These are phyloP conservation scores for Pollenia angustigena DNA, from an alignment of 2,888 invertebrate genomes.

Conservation along the genomic window DNA sequence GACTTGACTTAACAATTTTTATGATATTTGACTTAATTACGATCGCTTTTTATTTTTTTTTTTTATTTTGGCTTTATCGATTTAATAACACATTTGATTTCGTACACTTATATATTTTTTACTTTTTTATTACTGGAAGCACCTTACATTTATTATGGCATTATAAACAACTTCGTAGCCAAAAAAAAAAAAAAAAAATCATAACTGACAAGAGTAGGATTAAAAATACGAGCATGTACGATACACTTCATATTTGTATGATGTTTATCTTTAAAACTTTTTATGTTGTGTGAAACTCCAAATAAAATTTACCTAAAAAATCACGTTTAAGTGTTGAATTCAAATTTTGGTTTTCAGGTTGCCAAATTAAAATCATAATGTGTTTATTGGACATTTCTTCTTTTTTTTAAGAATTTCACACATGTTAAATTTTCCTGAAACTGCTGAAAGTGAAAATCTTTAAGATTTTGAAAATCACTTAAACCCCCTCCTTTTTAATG, in stretches of 20 bases:
- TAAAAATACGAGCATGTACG: neutral
- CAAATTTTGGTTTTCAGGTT: no score
- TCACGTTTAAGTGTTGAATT: neutral
- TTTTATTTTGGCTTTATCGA: neutral
- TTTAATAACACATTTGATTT: conserved; percentile 49
- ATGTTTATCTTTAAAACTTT: conserved; percentile 29
- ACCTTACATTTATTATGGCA: conserved; percentile 63
- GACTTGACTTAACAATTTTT: conserved; percentile 51
- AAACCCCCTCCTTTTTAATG: conserved; percentile 7
- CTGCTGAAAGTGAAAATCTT: conserved; percentile 15
- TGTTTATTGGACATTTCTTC: no score
- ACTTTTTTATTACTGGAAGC: conserved; percentile 42
- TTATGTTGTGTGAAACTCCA: conserved; percentile 8
- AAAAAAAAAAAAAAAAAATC: conserved; percentile 1
- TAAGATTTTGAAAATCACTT: neutral
- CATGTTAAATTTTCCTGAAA: neutral
- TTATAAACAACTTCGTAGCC: conserved; percentile 48
- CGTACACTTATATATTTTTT: conserved; percentile 53
- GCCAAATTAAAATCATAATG: no score
- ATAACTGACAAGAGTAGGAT: conserved; percentile 56
- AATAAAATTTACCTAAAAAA: neutral
- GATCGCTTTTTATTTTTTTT: conserved; percentile 3
- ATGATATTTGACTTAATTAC: conserved; percentile 59
- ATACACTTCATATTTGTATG: conserved; percentile 27
- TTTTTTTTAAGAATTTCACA: no score